Conservation (phyloP, 1,140 invertebrate genomes). For the Ptiloglossa arizonensis region DNA sequence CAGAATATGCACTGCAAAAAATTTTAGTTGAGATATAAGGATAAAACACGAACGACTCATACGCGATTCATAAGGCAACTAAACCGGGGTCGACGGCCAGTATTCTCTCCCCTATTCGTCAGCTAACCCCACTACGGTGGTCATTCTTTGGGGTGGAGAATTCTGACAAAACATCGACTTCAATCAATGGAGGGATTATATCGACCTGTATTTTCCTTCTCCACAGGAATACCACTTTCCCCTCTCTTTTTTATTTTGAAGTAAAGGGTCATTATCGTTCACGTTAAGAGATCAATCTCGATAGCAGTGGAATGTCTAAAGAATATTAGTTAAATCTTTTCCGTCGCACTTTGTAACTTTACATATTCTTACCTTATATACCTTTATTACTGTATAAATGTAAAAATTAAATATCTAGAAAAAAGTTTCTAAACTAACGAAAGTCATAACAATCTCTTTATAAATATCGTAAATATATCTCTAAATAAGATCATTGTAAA, state of each 20-base stretch:
- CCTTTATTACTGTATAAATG: no score
- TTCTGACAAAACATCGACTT: constrained; percentile 64
- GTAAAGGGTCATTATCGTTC: constrained; percentile 25
- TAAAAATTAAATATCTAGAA: no score
- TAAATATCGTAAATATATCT: no score
- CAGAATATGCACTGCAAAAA: not conserved
- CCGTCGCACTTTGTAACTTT: no score
- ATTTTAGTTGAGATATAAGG: constrained; percentile 12
- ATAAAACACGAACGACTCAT: constrained; percentile 38
- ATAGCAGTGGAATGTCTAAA: not conserved
- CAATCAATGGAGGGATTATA: constrained; percentile 60
- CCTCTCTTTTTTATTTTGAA: not conserved
- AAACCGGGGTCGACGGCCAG: constrained; percentile 60
- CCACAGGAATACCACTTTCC: not conserved
- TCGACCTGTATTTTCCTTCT: constrained; percentile 22
- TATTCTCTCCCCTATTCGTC: constrained; percentile 43
- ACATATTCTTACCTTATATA: no score
- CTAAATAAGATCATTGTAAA: no score
- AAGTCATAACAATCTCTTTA: no score
- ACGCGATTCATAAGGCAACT: constrained; percentile 59
- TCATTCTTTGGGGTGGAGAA: constrained; percentile 47
- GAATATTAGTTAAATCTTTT: no score
- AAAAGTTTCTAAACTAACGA: no score
- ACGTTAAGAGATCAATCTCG: not conserved
- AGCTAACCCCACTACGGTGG: constrained; percentile 32